Conservation (phyloP, 2,797 vertebrate species). For the Cirrhinus molitorella region DNA sequence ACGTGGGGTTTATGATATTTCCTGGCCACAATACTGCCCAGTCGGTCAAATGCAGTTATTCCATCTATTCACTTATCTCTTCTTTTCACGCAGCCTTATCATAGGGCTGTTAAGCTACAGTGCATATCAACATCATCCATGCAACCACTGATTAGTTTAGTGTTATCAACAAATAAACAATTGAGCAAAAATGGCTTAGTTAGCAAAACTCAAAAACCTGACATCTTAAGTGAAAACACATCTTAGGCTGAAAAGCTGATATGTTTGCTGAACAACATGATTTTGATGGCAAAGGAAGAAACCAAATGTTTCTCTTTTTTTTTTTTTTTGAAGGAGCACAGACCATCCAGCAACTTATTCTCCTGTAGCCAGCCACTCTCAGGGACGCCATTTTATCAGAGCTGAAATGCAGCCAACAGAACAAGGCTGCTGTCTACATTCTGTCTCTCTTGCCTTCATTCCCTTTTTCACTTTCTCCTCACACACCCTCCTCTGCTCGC, state of each 20-base stretch:
- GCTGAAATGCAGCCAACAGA: slow-evolving; percentile 80
- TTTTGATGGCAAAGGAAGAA: not conserved
- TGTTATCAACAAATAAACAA: not conserved
- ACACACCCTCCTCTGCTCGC: slow-evolving; percentile 46
- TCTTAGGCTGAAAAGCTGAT: not conserved
- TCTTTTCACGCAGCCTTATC: slow-evolving; percentile 70
- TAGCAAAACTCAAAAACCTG: slow-evolving; percentile 17
- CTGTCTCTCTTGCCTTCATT: slow-evolving; percentile 50
- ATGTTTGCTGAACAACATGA: not conserved
- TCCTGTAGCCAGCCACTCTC: slow-evolving; percentile 63
- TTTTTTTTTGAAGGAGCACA: not conserved
- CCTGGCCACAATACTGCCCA: slow-evolving; percentile 6
- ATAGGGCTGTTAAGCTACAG: slow-evolving; percentile 51
- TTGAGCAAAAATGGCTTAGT: slow-evolving; percentile 8
- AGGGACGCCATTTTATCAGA: slow-evolving; percentile 83
- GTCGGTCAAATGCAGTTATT: slow-evolving; percentile 62
- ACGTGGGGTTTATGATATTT: not conserved
- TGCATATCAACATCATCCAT: slow-evolving; percentile 26
- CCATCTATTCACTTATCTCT: slow-evolving; percentile 69
- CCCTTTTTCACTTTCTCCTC: slow-evolving; percentile 24
- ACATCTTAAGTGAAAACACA: not conserved
- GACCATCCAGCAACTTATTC: not conserved
- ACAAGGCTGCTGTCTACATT: slow-evolving; percentile 69
- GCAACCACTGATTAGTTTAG: not conserved
- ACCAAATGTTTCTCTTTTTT: not conserved